Base-by-base conservation (phyloP, 2,113 vertebrate genomes). In the Carlito syrichta region DNA sequence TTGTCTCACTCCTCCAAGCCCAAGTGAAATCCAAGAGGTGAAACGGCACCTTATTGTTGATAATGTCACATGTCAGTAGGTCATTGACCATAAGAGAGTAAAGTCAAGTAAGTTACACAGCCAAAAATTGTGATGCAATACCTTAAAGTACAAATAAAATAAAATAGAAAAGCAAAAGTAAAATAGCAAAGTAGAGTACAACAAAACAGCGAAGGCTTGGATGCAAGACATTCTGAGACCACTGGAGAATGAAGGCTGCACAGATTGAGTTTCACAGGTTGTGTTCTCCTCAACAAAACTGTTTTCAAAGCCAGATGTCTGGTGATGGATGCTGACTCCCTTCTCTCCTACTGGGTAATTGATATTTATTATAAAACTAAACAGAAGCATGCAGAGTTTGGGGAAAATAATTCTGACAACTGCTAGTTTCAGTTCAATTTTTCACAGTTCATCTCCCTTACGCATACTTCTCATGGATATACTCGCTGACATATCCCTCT, bases 341-440 rank as follows among this genome's bases (percentile, higher is more conserved):
- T 94, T 87, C 27, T 91, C 25, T 95, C 88, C 95, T 92, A 88
- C 77, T 94, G 92, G 4, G 88, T 96, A 97, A 96, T 84, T 88
- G 82, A 83, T 95, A 96, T 97, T 97, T 97, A 96, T 96, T 97
- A 79, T 63, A 91, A 93, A 95, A 71, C 85, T 95, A 96, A 97
- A 83, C 68, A 96, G 68, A 52, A 92, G 5, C 66, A 68, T 83
- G 48, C 58, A 60, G 73, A 3, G 78, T 45, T 86, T 79, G 38
- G 69, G 84, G 74, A 32, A 94, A 78, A 85, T 68, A 94, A 94
- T 87, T 95, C 63, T 91, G 89, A 95, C 94, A 96, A 87, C 52
- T 62, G 22, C 17, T 88, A 92, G 60, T 95, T 96, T 97, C 86
- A 91, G 62, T 94, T 82, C 43, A 74, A 22, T 78, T 95, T 96